Evolutionary conservation across 2,113 vertebrate genomes (phyloP).

Genomic region (Pseudolaguvia tuberculata): DNA sequence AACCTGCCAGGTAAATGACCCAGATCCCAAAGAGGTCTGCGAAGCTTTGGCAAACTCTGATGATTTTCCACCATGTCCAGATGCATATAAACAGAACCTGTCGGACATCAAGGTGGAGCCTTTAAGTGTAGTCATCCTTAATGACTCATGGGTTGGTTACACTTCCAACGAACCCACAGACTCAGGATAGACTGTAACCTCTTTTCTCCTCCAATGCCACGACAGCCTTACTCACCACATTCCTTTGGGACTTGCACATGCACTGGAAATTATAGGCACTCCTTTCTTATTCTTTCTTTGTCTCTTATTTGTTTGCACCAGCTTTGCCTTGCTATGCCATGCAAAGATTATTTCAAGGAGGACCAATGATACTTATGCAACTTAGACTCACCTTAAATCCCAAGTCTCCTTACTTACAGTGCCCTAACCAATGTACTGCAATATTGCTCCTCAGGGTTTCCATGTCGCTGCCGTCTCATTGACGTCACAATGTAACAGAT

Average conservation of each 20-base stretch:
- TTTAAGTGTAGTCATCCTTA: conserved; percentile 73
- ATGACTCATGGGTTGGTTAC: conserved; percentile 46
- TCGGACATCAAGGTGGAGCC: conserved; percentile 60
- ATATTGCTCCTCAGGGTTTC: conserved; percentile 38
- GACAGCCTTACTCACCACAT: conserved; percentile 37
- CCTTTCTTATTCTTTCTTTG: conserved; percentile 19
- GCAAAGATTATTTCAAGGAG: conserved; percentile 5
- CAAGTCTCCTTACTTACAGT: conserved; percentile 14
- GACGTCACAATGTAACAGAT: conserved; percentile 13
- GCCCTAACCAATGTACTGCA: conserved; percentile 34
- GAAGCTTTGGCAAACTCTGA: neutral
- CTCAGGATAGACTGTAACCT: conserved; percentile 8
- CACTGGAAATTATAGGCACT: conserved; percentile 64
- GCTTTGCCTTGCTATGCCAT: conserved; percentile 33
- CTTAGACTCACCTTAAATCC: conserved; percentile 10
- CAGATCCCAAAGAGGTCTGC: conserved; percentile 7
- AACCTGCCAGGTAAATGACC: conserved; percentile 1
- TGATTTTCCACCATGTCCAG: conserved; percentile 48
- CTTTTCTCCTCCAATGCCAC: neutral
- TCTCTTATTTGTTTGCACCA: conserved; percentile 22
- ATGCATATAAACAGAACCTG: conserved; percentile 22
- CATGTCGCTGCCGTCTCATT: neutral
- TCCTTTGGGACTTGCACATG: conserved; percentile 59
- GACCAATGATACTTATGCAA: conserved; percentile 4
- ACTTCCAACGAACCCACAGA: conserved; percentile 29